Evolutionary conservation across 2,888 invertebrate species (phyloP).

Genomic region (Caenorhabditis becei): DNA sequence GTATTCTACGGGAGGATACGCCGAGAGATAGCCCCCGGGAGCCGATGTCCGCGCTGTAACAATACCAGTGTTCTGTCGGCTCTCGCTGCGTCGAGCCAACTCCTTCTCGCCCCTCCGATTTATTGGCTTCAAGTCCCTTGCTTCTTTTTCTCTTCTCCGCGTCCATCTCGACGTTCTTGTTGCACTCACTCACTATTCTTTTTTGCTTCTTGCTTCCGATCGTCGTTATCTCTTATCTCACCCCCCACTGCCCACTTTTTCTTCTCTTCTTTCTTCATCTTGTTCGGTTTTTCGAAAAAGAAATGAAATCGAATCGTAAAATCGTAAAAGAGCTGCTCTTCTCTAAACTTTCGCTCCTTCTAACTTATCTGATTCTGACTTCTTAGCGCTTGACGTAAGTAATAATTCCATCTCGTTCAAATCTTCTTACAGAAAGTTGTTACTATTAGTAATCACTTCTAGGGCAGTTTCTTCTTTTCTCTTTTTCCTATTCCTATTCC

Average conservation of each 20-base stretch:
- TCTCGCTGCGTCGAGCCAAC: not conserved
- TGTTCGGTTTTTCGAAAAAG: conserved; percentile 22
- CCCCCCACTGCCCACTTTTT: not conserved
- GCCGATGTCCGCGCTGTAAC: conserved; percentile 63
- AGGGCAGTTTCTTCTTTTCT: not conserved
- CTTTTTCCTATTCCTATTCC: too few species aligned
- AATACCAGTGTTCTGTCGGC: conserved; percentile 67
- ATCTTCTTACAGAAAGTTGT: conserved; percentile 29
- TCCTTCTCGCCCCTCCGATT: conserved; percentile 41
- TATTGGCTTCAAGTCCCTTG: conserved; percentile 58
- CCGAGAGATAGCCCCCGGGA: conserved; percentile 33
- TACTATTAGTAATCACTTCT: conserved; percentile 58
- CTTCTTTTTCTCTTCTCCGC: conserved; percentile 13
- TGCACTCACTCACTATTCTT: conserved; percentile 36
- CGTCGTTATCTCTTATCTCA: conserved; percentile 6
- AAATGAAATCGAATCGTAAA: conserved; percentile 11
- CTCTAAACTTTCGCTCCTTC: conserved; percentile 20
- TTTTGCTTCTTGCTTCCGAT: not conserved
- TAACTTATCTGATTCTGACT: conserved; percentile 13
- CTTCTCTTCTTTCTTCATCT: not conserved
- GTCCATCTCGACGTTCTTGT: conserved; percentile 35
- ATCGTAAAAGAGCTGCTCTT: not conserved
- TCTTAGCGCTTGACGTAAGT: conserved; percentile 2
- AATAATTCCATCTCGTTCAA: not conserved
- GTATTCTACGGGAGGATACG: conserved; percentile 24